Conservation (phyloP, 2,888 invertebrate genomes). For the Blastobasis adustella region DNA sequence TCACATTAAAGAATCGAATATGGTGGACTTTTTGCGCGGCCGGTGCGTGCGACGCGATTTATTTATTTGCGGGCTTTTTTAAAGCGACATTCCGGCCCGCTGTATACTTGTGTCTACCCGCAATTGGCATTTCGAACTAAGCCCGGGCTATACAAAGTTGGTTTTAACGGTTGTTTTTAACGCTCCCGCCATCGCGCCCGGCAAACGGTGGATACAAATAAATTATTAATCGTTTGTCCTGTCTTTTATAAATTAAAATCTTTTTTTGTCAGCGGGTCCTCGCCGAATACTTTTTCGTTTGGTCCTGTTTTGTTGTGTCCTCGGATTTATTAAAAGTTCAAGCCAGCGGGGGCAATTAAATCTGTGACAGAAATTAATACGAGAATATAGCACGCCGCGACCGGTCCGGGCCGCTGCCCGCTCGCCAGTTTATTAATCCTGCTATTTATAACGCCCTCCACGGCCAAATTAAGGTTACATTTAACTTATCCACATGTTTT, state of each 20-base stretch:
- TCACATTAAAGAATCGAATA: constrained; percentile 76
- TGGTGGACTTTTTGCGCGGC: constrained; percentile 62
- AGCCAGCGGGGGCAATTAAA: constrained; percentile 72
- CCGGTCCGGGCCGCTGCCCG: constrained; percentile 37
- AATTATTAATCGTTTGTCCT: constrained; percentile 76
- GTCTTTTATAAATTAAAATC: constrained; percentile 75
- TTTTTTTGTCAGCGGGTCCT: constrained; percentile 56
- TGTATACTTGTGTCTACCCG: constrained; percentile 74
- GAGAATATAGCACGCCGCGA: constrained; percentile 41
- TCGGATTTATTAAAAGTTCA: constrained; percentile 70
- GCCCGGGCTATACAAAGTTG: constrained; percentile 72
- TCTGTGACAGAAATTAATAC: constrained; percentile 71
- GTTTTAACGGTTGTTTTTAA: constrained; percentile 75
- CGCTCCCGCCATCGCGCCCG: constrained; percentile 65
- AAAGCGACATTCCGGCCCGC: constrained; percentile 72
- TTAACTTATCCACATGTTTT: too few relatives aligned
- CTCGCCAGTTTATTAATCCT: constrained; percentile 52
- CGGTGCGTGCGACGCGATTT: constrained; percentile 72
- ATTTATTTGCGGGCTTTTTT: constrained; percentile 73
- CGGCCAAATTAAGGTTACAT: constrained; percentile 4
- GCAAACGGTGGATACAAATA: constrained; percentile 71
- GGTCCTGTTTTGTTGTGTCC: constrained; percentile 60
- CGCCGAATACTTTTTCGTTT: constrained; percentile 59
- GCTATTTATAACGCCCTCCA: constrained; percentile 37
- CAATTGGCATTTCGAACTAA: constrained; percentile 74